phyloP scores from a whole-genome alignment of 2,113 vertebrate species.

The Hemiprocne comata region DNA sequence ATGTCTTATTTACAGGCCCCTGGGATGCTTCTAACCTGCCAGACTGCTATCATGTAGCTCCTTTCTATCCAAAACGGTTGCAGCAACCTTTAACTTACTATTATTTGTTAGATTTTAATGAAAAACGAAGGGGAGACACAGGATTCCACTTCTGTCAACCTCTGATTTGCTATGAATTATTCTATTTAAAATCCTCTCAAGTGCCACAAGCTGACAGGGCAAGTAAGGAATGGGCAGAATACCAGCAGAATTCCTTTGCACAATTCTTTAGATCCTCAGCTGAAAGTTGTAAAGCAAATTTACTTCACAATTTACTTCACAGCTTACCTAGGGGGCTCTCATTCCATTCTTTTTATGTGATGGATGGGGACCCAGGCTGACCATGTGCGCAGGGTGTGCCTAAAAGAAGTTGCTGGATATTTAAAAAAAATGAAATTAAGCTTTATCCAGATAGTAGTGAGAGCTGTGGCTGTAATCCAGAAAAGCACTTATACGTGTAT shows the following conservation, averaged over 20 bases:
- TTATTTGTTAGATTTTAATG: neutral
- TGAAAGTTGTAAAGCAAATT: neutral
- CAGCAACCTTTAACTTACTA: neutral
- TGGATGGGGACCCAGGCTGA: neutral
- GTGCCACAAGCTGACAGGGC: neutral
- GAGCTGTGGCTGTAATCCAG: neutral
- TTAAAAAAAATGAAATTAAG: neutral
- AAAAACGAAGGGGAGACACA: neutral
- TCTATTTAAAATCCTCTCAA: neutral
- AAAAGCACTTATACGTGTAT: neutral
- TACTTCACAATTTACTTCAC: neutral
- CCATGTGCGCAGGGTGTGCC: rapidly evolving
- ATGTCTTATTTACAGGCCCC: rapidly evolving
- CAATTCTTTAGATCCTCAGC: neutral
- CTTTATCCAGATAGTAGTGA: neutral
- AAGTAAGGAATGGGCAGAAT: neutral
- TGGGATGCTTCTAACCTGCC: neutral
- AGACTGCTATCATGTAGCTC: neutral
- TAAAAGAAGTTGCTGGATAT: neutral
- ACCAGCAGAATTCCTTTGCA: neutral
- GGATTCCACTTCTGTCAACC: neutral
- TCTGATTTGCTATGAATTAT: neutral
- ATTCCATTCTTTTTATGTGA: neutral
- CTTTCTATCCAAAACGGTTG: neutral
- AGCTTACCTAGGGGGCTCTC: no score